Evolutionary conservation across 2,113 vertebrate species (phyloP).

Genomic region (Coreoperca whiteheadi): DNA sequence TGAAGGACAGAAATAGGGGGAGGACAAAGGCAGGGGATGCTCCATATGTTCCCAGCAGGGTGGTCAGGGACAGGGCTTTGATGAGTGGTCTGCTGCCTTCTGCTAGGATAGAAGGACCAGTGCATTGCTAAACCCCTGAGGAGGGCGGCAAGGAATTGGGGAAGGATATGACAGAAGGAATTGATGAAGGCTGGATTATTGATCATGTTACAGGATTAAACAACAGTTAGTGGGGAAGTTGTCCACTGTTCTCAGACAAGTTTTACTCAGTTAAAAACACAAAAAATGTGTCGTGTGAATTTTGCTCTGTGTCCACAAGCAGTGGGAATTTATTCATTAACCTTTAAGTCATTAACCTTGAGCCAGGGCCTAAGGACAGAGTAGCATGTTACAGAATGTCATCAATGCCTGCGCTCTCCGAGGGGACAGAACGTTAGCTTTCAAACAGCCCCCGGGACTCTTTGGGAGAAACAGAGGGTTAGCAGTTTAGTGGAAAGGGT

Average conservation of each 20-base stretch:
- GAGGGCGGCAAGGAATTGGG: constrained; percentile 30
- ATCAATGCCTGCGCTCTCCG: constrained; percentile 29
- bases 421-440: constrained; percentile 36
- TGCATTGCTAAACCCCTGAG: constrained; percentile 28
- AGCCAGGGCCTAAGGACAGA: constrained; percentile 57
- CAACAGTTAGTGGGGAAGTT: neutral
- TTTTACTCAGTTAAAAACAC: neutral
- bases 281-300: neutral
- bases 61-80: constrained; percentile 68
- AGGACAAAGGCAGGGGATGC: constrained; percentile 59
- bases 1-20: constrained; percentile 18
- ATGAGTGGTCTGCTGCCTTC: constrained; percentile 59
- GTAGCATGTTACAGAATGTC: constrained; percentile 53
- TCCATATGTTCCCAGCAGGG: constrained; percentile 80
- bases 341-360: constrained; percentile 74
- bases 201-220: constrained; percentile 23
- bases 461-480: constrained; percentile 35
- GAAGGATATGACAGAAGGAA: constrained; percentile 10
- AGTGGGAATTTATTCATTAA: constrained; percentile 37
- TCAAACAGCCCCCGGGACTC: constrained; percentile 51
- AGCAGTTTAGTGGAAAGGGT: constrained; percentile 55
- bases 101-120: constrained; percentile 53
- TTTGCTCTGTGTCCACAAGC: constrained; percentile 12
- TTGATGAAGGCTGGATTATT: constrained; percentile 18
- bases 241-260: neutral